These are phyloP conservation scores for Hyppa rectilinea DNA, from an alignment of 2,888 invertebrate species.

Conservation along the genomic window DNA sequence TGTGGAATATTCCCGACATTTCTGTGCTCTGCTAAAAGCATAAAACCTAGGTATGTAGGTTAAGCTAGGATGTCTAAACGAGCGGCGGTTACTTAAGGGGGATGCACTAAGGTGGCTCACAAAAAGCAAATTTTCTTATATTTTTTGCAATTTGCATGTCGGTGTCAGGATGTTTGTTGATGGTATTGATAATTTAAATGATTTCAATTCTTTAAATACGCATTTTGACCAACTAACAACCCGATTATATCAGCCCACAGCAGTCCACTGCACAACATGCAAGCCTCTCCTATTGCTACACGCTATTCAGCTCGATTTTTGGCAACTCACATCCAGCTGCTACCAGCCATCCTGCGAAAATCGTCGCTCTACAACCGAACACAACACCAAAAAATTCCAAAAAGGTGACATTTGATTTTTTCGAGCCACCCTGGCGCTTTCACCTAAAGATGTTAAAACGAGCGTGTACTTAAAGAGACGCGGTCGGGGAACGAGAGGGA, in stretches of 20 bases:
- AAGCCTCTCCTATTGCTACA: no score
- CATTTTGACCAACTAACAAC: background rate
- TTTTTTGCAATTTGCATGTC: background rate
- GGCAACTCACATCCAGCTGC: no score
- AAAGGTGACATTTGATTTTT: background rate
- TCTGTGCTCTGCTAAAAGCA: constrained; percentile 6
- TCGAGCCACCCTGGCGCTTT: background rate
- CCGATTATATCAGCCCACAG: no score
- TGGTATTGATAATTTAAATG: background rate
- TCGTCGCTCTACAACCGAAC: background rate
- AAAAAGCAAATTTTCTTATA: background rate
- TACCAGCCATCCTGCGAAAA: background rate
- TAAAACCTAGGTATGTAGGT: constrained; percentile 23
- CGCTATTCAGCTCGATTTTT: no score
- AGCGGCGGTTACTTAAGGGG: constrained; percentile 19
- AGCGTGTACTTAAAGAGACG: constrained; percentile 23
- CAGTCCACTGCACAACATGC: no score
- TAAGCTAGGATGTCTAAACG: constrained; percentile 35
- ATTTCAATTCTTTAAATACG: background rate
- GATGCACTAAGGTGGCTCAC: background rate
- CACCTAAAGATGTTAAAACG: constrained; percentile 18
- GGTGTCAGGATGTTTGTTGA: no score
- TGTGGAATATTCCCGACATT: constrained; percentile 18
- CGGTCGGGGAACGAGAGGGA: constrained; percentile 35
- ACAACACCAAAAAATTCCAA: background rate